These are phyloP conservation scores for Drosophila rhopaloa DNA, from an alignment of 1,140 invertebrate genomes.

Conservation along the genomic window DNA sequence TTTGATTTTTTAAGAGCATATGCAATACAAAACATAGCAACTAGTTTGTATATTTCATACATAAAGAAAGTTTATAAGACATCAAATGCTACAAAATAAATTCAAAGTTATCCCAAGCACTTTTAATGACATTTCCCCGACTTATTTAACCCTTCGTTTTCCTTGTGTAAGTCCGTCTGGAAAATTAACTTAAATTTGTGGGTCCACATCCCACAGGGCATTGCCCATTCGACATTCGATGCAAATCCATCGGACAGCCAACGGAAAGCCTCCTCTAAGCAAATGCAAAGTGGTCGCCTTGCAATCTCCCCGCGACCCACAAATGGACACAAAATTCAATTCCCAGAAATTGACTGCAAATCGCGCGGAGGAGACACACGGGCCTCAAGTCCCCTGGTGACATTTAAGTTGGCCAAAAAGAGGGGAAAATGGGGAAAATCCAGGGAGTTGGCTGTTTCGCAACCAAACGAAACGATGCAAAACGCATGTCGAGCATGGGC, in stretches of 20 bases:
- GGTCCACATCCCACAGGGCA: constrained; percentile 22
- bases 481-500: constrained; percentile 73
- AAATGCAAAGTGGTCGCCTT: constrained; percentile 48
- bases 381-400: constrained; percentile 31
- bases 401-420: constrained; percentile 29
- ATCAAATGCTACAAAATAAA: too few relatives aligned
- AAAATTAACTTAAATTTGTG: constrained; percentile 30
- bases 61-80: too few relatives aligned
- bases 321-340: constrained; percentile 75
- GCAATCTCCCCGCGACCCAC: constrained; percentile 35
- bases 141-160: neutral
- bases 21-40: too few relatives aligned
- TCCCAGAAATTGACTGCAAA: constrained; percentile 79
- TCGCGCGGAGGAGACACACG: constrained; percentile 36
- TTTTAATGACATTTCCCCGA: too few relatives aligned
- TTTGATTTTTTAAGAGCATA: too few relatives aligned
- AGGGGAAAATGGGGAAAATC: neutral
- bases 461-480: constrained; percentile 67
- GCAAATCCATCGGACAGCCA: constrained; percentile 14
- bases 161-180: neutral
- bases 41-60: too few relatives aligned
- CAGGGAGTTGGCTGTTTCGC: constrained; percentile 43
- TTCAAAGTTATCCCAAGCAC: too few relatives aligned
- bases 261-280: constrained; percentile 13
- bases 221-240: constrained; percentile 15